Conservation (phyloP, 2,888 invertebrate genomes). For the Drosophila paranaensis region DNA sequence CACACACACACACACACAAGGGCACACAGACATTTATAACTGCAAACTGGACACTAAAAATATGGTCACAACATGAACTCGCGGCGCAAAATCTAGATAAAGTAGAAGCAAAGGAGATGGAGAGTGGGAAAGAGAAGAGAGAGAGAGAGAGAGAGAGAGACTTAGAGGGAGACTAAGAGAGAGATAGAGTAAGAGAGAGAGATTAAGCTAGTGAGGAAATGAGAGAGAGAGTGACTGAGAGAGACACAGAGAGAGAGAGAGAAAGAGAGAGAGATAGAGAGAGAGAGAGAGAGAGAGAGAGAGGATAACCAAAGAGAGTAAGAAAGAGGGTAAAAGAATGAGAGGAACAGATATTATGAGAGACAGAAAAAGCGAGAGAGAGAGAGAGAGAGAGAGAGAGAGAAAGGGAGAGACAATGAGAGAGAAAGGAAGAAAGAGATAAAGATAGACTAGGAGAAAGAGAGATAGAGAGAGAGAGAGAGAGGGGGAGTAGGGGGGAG, state of each 20-base stretch:
- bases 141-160: background rate
- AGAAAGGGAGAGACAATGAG: background rate
- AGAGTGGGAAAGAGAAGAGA: background rate
- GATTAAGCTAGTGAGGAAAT: background rate
- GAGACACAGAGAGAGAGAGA: background rate
- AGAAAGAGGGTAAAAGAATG: no score
- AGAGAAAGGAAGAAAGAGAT: background rate
- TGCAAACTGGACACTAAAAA: slow-evolving; percentile 72
- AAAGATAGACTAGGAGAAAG: background rate
- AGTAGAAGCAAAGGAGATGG: background rate
- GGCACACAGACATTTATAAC: slow-evolving; percentile 27
- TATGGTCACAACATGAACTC: slow-evolving; percentile 54
- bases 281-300: background rate
- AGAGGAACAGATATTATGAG: no score
- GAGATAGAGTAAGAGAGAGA: background rate
- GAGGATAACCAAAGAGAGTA: no score
- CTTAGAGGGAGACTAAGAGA: no score
- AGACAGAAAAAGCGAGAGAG: no score
- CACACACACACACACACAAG: slow-evolving; percentile 11
- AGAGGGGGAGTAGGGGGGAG: background rate
- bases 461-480: background rate
- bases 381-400: background rate
- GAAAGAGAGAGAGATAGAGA: background rate
- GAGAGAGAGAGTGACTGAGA: background rate
- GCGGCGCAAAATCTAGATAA: slow-evolving; percentile 16